These are phyloP conservation scores for Leptinotarsa juncta DNA, from an alignment of 2,888 invertebrate genomes.

Conservation along the genomic window DNA sequence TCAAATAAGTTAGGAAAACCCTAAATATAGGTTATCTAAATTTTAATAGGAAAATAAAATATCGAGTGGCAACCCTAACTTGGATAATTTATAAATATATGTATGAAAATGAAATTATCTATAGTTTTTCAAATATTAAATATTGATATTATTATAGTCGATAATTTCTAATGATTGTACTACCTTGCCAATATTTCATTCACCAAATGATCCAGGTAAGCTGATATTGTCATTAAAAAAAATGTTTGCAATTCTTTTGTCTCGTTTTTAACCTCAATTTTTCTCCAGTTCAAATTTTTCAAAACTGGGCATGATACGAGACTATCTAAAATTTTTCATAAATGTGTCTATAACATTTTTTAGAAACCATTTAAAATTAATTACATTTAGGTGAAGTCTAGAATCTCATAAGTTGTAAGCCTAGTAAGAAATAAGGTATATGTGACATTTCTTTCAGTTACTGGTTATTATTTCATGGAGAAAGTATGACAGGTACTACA, in stretches of 20 bases:
- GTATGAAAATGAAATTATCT: neutral
- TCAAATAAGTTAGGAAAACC: too few species aligned
- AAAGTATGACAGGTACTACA: constrained; percentile 64
- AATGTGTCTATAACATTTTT: constrained; percentile 51
- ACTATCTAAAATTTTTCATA: constrained; percentile 53
- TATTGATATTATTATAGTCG: constrained; percentile 13
- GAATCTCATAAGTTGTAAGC: neutral
- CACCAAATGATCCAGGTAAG: constrained; percentile 41
- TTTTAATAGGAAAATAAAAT: too few species aligned
- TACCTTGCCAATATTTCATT: neutral
- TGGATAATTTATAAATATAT: neutral
- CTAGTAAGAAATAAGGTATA: neutral
- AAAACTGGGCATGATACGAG: constrained; percentile 53
- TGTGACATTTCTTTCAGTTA: constrained; percentile 45
- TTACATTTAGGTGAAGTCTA: constrained; percentile 47
- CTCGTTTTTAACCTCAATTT: constrained; percentile 46
- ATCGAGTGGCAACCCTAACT: neutral
- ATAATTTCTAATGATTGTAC: constrained; percentile 21
- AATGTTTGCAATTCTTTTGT: constrained; percentile 34
- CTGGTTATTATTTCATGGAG: constrained; percentile 47
- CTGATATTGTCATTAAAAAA: constrained; percentile 27
- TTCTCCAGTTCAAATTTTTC: constrained; percentile 43
- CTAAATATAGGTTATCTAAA: too few species aligned
- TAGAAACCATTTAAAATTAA: constrained; percentile 48
- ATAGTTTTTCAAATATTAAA: neutral